phyloP scores from a whole-genome alignment of 2,888 invertebrate species.

The Aspidiotus rigidus region DNA sequence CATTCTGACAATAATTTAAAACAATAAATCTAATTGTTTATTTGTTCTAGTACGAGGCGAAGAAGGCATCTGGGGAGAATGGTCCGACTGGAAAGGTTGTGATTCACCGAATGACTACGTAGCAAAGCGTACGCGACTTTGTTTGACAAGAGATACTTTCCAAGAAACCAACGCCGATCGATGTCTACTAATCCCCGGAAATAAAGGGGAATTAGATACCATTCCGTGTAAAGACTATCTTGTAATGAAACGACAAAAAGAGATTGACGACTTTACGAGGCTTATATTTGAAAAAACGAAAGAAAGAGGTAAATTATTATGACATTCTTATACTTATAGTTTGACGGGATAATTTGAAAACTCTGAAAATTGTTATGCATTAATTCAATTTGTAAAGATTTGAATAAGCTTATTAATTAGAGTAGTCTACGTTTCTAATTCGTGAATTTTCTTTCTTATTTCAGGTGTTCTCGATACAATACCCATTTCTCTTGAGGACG shows the following conservation, averaged over 20 bases:
- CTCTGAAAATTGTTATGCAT: no score
- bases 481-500: neutral
- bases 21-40: no score
- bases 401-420: no score
- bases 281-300: conserved; percentile 11
- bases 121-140: conserved; percentile 35
- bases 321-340: no score
- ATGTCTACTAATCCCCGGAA: conserved; percentile 36
- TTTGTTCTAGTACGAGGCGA: conserved; percentile 37
- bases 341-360: no score
- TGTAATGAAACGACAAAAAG: conserved; percentile 15
- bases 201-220: conserved; percentile 36
- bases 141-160: conserved; percentile 34
- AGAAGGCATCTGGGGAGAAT: conserved; percentile 39
- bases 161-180: conserved; percentile 36
- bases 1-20: no score
- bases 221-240: conserved; percentile 34
- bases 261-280: conserved; percentile 5
- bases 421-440: no score
- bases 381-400: no score
- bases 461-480: conserved; percentile 9
- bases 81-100: conserved; percentile 40
- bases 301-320: neutral
- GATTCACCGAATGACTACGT: conserved; percentile 34
- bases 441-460: neutral